Base-by-base conservation (phyloP, 2,888 invertebrate genomes). In the Nomada fabriciana region DNA sequence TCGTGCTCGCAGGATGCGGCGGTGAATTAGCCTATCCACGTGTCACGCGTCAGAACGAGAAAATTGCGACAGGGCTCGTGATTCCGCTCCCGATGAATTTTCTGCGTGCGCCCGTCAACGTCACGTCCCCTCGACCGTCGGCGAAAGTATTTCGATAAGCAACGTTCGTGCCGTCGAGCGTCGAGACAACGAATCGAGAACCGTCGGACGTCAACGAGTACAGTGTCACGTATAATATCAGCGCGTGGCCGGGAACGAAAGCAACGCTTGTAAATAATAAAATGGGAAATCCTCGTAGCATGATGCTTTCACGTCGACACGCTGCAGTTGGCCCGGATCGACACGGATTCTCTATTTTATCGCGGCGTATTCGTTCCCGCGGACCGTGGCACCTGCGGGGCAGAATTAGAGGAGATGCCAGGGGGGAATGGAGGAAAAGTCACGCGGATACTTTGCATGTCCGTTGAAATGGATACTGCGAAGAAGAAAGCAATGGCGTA, bases 261-360 rank as follows among this genome's bases (percentile, higher is more conserved):
- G 71, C 65, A 82, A 75, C 78, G 63, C 74, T 76, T 79, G 74
- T 84, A 84, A 82, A 87, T 86, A 86, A 86, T 85, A 86, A 90
- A 90, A 90, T 89, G 86, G 85, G 84, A 89, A 89, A 90, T 88
- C 85, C 73, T 60, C 43, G 87, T 85, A 89, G 80, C 84, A 86
- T 80, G 80, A 89, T 90, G 88, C 91, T 91, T 91, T 91, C 91
- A 85, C 88, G 85, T 88, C 88, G 85, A 84, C 86, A 84, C 83
- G 89, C 72, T 87, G 83, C 80, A 75, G 76, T 84, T 80, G 74
- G 73, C 70, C 57, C 71, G 57, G 69, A 55, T 53, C 60, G 43
- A 80, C 57, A 57, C 70, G 61, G 42, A 13, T 20, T 43, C 50
- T 50, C 36, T 23, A 23, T 69, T 69, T 55, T 43, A 36, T 43